Percentiles rank a stretch among this genome's conserved stretches.
phyloP scores from a whole-genome alignment of 2,113 vertebrate genomes.

The Spheniscus mendiculus region DNA sequence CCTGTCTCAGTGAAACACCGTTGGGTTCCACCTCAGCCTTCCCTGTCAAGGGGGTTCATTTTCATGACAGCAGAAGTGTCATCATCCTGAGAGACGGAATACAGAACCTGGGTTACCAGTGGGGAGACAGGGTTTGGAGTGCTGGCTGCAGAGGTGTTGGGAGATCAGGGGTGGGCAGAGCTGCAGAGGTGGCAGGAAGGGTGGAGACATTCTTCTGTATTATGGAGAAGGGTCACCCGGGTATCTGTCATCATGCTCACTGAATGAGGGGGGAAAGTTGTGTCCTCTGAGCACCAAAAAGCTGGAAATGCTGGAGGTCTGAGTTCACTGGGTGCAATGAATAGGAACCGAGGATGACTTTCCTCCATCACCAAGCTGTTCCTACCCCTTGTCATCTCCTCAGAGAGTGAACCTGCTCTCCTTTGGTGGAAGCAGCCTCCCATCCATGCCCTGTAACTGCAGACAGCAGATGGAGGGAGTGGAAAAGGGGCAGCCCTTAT shows the following conservation, averaged over 20 bases:
- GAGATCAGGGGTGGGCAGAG: neutral
- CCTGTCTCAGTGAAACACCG: neutral
- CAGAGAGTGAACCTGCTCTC: neutral
- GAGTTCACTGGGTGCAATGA: neutral
- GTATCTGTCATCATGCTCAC: neutral
- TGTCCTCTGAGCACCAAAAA: neutral
- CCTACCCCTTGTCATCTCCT: neutral
- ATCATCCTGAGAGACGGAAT: neutral
- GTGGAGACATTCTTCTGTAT: neutral
- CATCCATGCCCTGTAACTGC: neutral
- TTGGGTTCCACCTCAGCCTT: neutral
- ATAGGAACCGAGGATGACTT: neutral
- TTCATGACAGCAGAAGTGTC: neutral
- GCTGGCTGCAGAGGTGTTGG: neutral
- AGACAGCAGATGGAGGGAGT: neutral
- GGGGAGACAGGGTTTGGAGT: neutral
- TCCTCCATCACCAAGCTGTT: neutral
- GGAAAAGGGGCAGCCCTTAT: neutral
- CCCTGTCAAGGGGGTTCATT: neutral
- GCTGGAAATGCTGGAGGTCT: neutral
- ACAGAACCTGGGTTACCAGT: rapidly evolving
- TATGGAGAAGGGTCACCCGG: neutral
- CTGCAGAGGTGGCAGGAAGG: neutral
- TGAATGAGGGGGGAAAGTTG: neutral
- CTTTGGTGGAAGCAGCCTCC: neutral